Evolutionary conservation across 2,113 vertebrate genomes (phyloP), one percentile per base, ranked within the genome.

Genomic region (Oplegnathus fasciatus): DNA sequence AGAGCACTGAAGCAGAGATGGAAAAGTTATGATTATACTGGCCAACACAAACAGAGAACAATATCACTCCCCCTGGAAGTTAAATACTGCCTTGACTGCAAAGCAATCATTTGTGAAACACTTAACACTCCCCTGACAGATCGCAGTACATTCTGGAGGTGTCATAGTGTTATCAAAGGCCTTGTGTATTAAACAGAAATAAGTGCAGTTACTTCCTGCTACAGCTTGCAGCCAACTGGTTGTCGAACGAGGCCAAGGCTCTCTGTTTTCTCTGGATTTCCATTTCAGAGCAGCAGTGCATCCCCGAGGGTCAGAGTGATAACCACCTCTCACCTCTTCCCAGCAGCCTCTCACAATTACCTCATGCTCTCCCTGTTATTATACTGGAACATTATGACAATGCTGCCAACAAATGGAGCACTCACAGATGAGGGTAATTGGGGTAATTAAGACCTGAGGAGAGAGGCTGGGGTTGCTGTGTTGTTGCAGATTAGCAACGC

Each of bases 311-410:
- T 83, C 46, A n/a, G 22, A 42, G 61, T 6, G 71, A 85, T 40
- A 76, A 77, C 26, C 66, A 89, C 62, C 79, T 87, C 83, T 76
- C 72, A 79, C 77, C 72, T 75, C 62, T 28, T n/a, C 74, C 44
- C n/a, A 32, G 62, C 71, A 86, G 78, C 42, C 48, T 82, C 52
- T 48, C 64, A 28, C 78, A 74, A 69, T 82, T 61, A 79, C 79
- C 69, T 46, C 64, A 26, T 6, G 34, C 57, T 61, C 69, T 70
- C 65, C 10, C 50, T 40, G 64, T 69, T 64, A 83, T 85, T 80
- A 80, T 6, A 67, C 44, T 2, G 62, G 40, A 46, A 54, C 75
- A 78, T 68, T 42, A 66, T 44, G 52, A 71, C 50, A 61, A 60
- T 32, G 22, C 0, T 40, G 70, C 57, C 37, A 50, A 78, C 79